These are phyloP conservation scores for Dolichopus griseipennis DNA, from an alignment of 2,888 invertebrate species.

Conservation along the genomic window DNA sequence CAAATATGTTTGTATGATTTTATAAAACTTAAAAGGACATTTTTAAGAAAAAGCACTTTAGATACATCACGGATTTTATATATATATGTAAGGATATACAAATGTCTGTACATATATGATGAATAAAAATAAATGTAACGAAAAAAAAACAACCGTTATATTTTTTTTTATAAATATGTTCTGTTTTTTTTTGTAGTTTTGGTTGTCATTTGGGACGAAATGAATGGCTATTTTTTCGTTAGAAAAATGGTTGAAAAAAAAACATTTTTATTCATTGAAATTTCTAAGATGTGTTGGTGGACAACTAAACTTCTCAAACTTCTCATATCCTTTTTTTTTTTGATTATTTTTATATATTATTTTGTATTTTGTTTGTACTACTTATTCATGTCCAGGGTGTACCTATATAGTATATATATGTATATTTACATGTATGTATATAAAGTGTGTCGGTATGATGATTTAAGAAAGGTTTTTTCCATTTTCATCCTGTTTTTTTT, in stretches of 20 bases:
- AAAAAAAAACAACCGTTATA: neutral
- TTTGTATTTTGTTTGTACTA: neutral
- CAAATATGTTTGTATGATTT: neutral
- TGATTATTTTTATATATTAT: neutral
- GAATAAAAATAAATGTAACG: neutral
- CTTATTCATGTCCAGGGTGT: neutral
- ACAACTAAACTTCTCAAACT: too few species aligned
- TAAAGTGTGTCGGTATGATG: neutral
- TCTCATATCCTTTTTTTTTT: neutral
- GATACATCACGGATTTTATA: neutral
- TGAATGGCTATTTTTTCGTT: neutral
- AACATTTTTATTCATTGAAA: neutral
- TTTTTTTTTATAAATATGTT: neutral
- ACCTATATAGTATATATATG: neutral
- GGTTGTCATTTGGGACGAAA: neutral
- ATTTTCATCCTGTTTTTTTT: neutral
- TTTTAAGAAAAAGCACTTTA: constrained; percentile 3
- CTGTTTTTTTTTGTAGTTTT: neutral
- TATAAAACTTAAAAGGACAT: neutral
- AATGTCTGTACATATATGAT: too few species aligned
- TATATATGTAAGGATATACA: neutral
- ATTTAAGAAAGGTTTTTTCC: neutral
- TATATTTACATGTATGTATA: too few species aligned
- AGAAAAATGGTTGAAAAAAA: neutral
- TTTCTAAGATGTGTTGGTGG: neutral